Conservation (phyloP, 2,888 invertebrate genomes). For the Gandaritis pyraliata region DNA sequence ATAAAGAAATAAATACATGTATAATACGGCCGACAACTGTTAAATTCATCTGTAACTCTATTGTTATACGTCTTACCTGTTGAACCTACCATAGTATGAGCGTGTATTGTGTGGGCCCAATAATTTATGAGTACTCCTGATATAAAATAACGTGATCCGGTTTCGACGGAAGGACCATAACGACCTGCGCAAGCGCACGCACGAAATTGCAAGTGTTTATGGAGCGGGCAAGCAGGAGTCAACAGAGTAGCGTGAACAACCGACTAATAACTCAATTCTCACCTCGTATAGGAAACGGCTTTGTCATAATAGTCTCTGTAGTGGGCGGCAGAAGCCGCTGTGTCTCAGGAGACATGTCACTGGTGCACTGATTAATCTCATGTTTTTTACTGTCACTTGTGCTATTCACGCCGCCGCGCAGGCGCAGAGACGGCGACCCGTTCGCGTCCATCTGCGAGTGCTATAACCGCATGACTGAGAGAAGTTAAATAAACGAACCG, state of each 20-base stretch:
- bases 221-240: slow-evolving; percentile 22
- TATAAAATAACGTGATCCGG: slow-evolving; percentile 12
- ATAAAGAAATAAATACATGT: too few relatives aligned
- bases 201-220: slow-evolving; percentile 14
- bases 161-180: slow-evolving; percentile 8
- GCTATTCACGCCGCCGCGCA: slow-evolving; percentile 72
- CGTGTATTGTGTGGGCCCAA: neutral
- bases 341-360: slow-evolving; percentile 88
- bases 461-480: slow-evolving; percentile 75
- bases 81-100: too few relatives aligned
- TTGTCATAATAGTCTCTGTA: slow-evolving; percentile 93
- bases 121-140: slow-evolving; percentile 1
- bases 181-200: slow-evolving; percentile 14
- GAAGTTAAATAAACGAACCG: slow-evolving; percentile 19
- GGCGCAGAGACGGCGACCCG: slow-evolving; percentile 77
- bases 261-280: slow-evolving; percentile 45
- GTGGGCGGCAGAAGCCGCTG: slow-evolving; percentile 89
- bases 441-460: slow-evolving; percentile 72
- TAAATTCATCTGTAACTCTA: too few relatives aligned
- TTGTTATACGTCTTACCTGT: too few relatives aligned
- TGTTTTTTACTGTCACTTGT: slow-evolving; percentile 74
- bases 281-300: slow-evolving; percentile 95
- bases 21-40: too few relatives aligned
- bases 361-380: slow-evolving; percentile 86
- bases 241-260: slow-evolving; percentile 50